Conservation (phyloP, 1,140 invertebrate genomes). For the Zeugodacus cucurbitae region DNA sequence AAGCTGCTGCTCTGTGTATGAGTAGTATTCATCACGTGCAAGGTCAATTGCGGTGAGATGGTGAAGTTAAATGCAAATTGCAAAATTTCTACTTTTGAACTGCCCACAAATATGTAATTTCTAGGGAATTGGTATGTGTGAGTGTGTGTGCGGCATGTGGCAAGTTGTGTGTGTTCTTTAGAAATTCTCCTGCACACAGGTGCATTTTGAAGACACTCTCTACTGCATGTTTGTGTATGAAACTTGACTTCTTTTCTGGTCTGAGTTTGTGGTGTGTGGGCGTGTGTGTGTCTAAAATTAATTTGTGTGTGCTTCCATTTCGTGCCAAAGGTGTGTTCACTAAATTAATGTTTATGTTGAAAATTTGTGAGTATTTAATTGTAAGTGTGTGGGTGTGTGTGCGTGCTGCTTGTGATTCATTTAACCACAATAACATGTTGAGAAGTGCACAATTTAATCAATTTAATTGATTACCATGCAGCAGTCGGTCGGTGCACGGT, state of each 20-base stretch:
- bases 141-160: not conserved
- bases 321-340: conserved; percentile 4
- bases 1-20: no score
- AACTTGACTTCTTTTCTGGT: conserved; percentile 11
- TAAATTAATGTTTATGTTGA: conserved; percentile 30
- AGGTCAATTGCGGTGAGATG: conserved; percentile 2
- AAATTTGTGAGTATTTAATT: not conserved
- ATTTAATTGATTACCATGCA: conserved; percentile 13
- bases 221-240: not conserved
- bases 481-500: no score
- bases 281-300: not conserved
- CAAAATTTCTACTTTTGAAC: conserved; percentile 13
- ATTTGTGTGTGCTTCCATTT: conserved; percentile 17
- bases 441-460: conserved; percentile 37
- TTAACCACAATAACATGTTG: conserved; percentile 30
- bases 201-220: not conserved
- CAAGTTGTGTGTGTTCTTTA: not conserved
- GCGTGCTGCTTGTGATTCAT: not conserved
- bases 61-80: conserved; percentile 29
- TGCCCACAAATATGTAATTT: not conserved
- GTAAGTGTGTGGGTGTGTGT: not conserved
- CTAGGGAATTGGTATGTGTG: not conserved
- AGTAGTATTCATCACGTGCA: not conserved
- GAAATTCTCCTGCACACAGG: not conserved
- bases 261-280: not conserved